These are phyloP conservation scores for Eptatretus atami DNA, from an alignment of 2,797 vertebrate genomes.

Conservation along the genomic window DNA sequence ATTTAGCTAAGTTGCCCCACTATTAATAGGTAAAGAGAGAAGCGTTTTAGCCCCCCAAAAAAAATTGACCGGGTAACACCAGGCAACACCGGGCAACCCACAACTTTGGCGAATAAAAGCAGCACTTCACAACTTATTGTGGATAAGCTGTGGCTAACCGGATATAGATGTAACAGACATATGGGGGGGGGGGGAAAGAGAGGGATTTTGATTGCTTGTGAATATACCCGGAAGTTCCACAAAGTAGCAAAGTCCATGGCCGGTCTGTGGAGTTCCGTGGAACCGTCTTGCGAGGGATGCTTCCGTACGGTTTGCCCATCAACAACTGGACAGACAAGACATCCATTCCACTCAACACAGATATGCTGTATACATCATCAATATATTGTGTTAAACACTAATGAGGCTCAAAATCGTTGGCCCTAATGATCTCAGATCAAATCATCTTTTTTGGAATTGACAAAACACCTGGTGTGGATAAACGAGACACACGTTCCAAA, in stretches of 20 bases:
- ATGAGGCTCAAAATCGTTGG: background rate
- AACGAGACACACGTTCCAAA: too few relatives aligned
- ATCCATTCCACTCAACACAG: background rate
- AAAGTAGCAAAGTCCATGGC: constrained; percentile 80
- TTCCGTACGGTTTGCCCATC: constrained; percentile 73
- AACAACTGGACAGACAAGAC: constrained; percentile 24
- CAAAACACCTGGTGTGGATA: too few relatives aligned
- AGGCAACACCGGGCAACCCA: too few relatives aligned
- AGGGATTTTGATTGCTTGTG: background rate
- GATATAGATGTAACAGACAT: background rate
- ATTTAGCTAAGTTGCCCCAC: too few relatives aligned
- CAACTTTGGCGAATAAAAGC: background rate
- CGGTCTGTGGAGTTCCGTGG: constrained; percentile 33
- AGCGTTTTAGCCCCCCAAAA: too few relatives aligned
- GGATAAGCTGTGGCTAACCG: background rate
- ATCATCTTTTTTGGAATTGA: too few relatives aligned
- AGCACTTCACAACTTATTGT: background rate
- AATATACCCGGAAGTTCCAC: constrained; percentile 68
- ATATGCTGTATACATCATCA: constrained; percentile 1
- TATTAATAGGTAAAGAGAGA: too few relatives aligned
- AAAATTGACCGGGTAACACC: too few relatives aligned
- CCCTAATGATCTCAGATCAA: background rate
- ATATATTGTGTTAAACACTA: background rate
- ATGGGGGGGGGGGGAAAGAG: background rate
- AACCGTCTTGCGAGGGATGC: constrained; percentile 67